Conservation (phyloP, 2,113 vertebrate species). For the Laticauda colubrina region DNA sequence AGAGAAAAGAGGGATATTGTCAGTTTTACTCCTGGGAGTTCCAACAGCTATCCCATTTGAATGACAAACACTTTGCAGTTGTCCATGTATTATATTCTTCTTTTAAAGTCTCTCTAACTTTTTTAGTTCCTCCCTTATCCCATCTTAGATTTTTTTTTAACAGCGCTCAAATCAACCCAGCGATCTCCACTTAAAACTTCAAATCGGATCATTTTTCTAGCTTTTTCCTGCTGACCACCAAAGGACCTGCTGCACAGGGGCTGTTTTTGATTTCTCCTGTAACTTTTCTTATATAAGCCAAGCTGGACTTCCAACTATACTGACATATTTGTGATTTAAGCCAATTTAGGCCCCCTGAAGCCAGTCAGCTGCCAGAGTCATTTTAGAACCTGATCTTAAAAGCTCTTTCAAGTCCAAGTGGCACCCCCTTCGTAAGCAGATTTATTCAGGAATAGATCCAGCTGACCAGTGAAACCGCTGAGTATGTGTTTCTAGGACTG, state of each 20-base stretch:
- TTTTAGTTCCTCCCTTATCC: neutral
- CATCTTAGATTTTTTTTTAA: neutral
- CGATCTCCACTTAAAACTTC: neutral
- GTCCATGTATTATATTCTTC: neutral
- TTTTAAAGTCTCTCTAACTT: neutral
- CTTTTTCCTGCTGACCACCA: neutral
- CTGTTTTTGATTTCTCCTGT: constrained; percentile 16
- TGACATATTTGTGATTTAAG: neutral
- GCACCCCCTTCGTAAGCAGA: neutral
- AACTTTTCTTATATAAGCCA: constrained; percentile 45
- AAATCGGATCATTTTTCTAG: neutral
- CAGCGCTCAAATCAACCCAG: neutral
- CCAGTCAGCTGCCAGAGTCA: constrained; percentile 5
- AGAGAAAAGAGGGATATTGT: neutral
- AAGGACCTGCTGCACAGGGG: neutral
- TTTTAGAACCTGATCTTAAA: neutral
- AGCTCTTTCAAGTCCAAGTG: neutral
- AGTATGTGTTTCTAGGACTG: neutral
- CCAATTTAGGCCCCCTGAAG: neutral
- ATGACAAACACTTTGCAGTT: neutral
- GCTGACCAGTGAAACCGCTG: neutral
- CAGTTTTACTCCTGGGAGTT: neutral
- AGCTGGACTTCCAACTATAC: constrained; percentile 29
- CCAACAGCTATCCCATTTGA: neutral
- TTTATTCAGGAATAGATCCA: constrained; percentile 14